Evolutionary conservation across 2,797 vertebrate genomes (phyloP), one percentile per base, ranked within the genome.

Genomic region (Phrynocephalus guinanensis): DNA sequence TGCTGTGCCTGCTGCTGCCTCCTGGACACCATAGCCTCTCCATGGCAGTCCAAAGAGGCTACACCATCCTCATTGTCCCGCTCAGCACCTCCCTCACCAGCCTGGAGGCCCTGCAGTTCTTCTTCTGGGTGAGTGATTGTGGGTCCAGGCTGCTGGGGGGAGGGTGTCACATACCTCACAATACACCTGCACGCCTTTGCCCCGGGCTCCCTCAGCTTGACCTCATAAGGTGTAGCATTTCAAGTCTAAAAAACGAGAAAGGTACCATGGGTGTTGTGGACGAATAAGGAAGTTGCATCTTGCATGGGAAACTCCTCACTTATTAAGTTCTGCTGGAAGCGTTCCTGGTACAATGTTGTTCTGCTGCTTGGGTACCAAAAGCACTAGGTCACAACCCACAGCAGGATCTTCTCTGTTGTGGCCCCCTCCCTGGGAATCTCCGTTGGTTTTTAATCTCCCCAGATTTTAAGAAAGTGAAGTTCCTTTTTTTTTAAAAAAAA

Each of bases 51-150:
- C 95, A 82, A 67, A 89, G 86, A 86, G 96, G 97, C 90, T 98
- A 98, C 93, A 97, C 96, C 10, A 96, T 98, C 93, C 96, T 97
- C 68, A 96, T 98, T 92, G 93, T 97, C 87, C 97, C 97, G 0
- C 95, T 98, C 79, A 96, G 91, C 95, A 97, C 92, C 86, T 96
- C 93, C 94, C 95, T 97, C 79, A 91, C 93, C 95, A 97, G 97
- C 88, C 95, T 95, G 94, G 97, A 98, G 56, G 97, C 97, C 0
- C 94, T 97, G 52, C 96, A 92, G 87, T 97, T 97, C 96, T 97
- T 97, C 93, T 92, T 97, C 92, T 97, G 97, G 97, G 97, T 98
- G 95, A 97, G 96, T 92, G 38, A 88, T 24, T 13, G 3, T 3
- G 79, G 44, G 56, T 1, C 68, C 9, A n/a, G 73, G 26, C 9